These are phyloP conservation scores for Cataglyphis hispanica DNA, from an alignment of 1,140 invertebrate genomes.

Conservation along the genomic window DNA sequence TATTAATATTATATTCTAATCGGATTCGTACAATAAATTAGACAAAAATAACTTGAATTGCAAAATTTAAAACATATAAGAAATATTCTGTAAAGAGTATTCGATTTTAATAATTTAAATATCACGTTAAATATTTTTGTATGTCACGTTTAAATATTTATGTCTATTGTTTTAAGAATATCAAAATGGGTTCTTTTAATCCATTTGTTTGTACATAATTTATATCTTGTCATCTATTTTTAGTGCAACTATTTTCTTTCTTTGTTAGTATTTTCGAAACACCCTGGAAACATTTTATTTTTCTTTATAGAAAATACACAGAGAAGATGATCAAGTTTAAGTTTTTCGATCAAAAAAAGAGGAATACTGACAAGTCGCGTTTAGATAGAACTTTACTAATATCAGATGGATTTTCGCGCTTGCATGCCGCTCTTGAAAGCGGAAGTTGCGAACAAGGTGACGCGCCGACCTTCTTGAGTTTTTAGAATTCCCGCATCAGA, in stretches of 20 bases:
- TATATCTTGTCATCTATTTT: background rate
- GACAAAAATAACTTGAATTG: background rate
- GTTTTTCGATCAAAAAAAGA: constrained; percentile 46
- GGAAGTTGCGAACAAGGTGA: constrained; percentile 46
- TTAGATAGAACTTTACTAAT: constrained; percentile 72
- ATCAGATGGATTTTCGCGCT: constrained; percentile 64
- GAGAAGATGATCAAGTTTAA: constrained; percentile 58
- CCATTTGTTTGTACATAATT: too few species aligned
- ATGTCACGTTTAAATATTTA: too few species aligned
- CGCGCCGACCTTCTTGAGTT: constrained; percentile 38
- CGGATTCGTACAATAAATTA: constrained; percentile 4
- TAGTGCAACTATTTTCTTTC: constrained; percentile 28
- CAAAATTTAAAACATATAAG: background rate
- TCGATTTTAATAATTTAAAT: background rate
- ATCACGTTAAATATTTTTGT: too few species aligned
- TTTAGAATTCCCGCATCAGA: constrained; percentile 19
- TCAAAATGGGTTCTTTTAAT: background rate
- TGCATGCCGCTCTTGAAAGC: constrained; percentile 10
- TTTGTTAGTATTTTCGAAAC: constrained; percentile 45
- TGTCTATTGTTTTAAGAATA: background rate
- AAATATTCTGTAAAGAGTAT: background rate
- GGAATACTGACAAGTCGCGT: constrained; percentile 32
- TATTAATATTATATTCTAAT: constrained; percentile 31
- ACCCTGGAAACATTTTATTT: constrained; percentile 59
- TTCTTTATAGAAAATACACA: constrained; percentile 22